These are phyloP conservation scores for Himalopsyche kuldschensis DNA, from an alignment of 2,888 invertebrate genomes.

Conservation along the genomic window DNA sequence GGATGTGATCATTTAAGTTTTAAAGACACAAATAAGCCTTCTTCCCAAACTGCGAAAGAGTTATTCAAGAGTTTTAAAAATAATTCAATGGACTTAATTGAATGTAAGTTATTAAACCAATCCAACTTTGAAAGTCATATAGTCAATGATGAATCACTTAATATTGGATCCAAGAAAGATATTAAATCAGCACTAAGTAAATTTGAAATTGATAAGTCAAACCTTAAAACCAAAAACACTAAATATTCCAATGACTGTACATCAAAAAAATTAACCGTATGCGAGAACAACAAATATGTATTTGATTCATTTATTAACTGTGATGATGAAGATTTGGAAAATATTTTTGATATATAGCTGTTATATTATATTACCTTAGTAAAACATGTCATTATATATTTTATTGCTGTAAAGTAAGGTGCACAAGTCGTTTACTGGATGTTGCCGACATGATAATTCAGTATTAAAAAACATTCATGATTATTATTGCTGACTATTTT, in stretches of 20 bases:
- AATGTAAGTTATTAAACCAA: neutral
- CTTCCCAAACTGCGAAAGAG: neutral
- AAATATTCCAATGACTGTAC: neutral
- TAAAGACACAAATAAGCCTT: neutral
- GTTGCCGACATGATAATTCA: too few species aligned
- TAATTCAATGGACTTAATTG: neutral
- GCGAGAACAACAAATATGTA: neutral
- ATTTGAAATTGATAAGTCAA: neutral
- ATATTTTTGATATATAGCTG: neutral
- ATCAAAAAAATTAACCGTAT: neutral
- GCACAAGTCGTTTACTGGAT: too few species aligned
- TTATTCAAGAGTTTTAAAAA: neutral
- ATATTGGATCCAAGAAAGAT: neutral
- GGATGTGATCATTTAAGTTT: neutral
- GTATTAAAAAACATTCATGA: too few species aligned
- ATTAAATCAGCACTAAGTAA: neutral
- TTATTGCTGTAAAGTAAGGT: too few species aligned
- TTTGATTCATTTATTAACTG: neutral
- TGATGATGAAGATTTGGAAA: neutral
- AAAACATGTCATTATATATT: too few species aligned
- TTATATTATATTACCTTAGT: too few species aligned
- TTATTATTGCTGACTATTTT: too few species aligned
- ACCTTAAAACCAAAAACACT: neutral
- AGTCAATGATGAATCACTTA: neutral
- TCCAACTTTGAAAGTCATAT: neutral